Percentiles rank a stretch among this genome's conserved stretches.
Evolutionary conservation across 2,888 invertebrate species (phyloP).

Genomic region (Troides oblongomaculatus): DNA sequence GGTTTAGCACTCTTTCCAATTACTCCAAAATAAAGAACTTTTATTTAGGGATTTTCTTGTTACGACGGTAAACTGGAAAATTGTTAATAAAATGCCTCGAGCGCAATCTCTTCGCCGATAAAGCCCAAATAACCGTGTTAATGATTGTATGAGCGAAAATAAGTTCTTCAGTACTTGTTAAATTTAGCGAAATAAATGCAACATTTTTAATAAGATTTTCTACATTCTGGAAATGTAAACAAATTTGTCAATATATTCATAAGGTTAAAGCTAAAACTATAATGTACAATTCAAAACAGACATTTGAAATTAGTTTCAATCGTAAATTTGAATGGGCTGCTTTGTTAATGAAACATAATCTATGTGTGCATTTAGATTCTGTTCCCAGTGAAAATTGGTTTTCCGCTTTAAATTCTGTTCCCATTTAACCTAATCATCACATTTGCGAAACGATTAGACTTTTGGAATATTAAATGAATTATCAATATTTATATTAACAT

Average conservation of each 20-base stretch:
- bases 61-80: neutral
- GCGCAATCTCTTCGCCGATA: neutral
- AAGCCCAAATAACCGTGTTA: constrained; percentile 1
- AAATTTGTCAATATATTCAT: neutral
- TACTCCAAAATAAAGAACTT: neutral
- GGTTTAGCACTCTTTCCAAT: neutral
- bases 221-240: neutral
- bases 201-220: neutral
- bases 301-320: neutral
- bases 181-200: constrained; percentile 1
- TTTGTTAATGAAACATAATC: neutral
- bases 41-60: neutral
- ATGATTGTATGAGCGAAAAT: constrained; percentile 5
- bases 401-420: constrained; percentile 1
- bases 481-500: neutral
- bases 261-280: no score
- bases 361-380: neutral
- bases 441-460: neutral
- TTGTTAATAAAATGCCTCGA: constrained; percentile 1
- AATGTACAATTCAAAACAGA: neutral
- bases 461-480: neutral
- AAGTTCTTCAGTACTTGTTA: constrained; percentile 16
- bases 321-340: neutral
- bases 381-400: constrained; percentile 2
- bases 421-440: neutral